Evolutionary conservation across 2,113 vertebrate species (phyloP).

Genomic region (Albula goreensis): DNA sequence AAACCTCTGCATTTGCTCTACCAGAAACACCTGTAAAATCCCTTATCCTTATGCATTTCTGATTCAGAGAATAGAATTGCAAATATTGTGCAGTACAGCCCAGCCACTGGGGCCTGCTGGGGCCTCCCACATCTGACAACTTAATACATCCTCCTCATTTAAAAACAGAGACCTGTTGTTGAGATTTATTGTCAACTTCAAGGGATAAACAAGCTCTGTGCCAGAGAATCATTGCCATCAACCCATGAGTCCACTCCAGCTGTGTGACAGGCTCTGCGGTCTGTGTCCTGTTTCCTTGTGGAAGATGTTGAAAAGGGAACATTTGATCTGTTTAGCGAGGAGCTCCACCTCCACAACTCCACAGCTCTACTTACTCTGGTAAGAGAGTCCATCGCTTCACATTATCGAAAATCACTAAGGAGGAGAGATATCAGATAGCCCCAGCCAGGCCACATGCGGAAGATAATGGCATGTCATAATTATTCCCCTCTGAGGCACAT

Average conservation of each 20-base stretch:
- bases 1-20: neutral
- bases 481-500: neutral
- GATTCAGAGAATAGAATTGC: neutral
- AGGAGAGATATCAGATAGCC: neutral
- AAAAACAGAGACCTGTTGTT: neutral
- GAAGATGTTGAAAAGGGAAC: neutral
- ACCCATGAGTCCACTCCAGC: neutral
- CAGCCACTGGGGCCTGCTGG: neutral
- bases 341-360: neutral
- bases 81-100: neutral
- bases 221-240: neutral
- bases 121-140: neutral
- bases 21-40: neutral
- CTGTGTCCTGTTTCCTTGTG: neutral
- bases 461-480: neutral
- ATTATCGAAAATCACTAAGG: neutral
- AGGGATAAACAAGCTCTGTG: neutral
- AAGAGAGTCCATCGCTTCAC: constrained; percentile 4
- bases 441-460: neutral
- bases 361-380: neutral
- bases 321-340: neutral
- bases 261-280: constrained; percentile 5
- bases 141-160: constrained; percentile 1
- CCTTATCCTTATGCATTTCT: neutral
- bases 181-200: neutral